Conservation (phyloP, 1,140 invertebrate species). For the Drosophila rufa region DNA sequence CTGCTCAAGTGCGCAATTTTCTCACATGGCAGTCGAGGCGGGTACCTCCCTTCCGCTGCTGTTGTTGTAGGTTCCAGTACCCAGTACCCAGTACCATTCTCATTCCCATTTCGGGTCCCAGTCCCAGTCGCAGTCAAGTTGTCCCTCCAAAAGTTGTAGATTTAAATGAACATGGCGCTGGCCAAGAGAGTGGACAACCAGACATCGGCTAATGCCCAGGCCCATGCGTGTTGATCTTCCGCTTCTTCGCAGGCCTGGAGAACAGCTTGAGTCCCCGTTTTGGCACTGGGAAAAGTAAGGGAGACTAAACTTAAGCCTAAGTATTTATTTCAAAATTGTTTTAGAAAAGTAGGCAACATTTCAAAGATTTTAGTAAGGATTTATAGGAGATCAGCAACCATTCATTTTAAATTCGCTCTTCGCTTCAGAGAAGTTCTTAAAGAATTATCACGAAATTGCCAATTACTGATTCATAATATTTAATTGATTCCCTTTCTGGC, state of each 20-base stretch:
- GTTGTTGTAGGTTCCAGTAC: constrained; percentile 20
- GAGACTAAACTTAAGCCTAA: fast-evolving
- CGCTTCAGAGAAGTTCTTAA: no score
- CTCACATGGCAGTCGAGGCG: constrained; percentile 64
- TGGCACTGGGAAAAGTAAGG: not conserved
- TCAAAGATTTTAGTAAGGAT: not conserved
- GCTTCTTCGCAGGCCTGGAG: constrained; percentile 26
- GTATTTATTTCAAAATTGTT: not conserved
- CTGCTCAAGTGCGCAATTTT: constrained; percentile 77
- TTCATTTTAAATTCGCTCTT: no score
- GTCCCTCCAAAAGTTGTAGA: constrained; percentile 83
- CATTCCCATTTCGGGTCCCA: constrained; percentile 34
- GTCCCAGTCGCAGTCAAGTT: constrained; percentile 66
- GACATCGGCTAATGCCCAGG: constrained; percentile 66
- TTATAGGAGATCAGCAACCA: no score
- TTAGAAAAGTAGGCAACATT: not conserved
- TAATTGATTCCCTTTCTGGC: no score
- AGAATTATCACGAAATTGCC: no score
- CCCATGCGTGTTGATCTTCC: constrained; percentile 79
- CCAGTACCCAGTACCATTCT: constrained; percentile 1
- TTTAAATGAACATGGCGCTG: constrained; percentile 80
- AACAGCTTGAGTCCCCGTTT: constrained; percentile 13
- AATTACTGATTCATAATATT: no score
- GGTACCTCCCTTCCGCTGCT: constrained; percentile 13
- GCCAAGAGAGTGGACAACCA: constrained; percentile 53